Conservation (phyloP, 2,113 vertebrate genomes). For the Micronycteris hirsuta region DNA sequence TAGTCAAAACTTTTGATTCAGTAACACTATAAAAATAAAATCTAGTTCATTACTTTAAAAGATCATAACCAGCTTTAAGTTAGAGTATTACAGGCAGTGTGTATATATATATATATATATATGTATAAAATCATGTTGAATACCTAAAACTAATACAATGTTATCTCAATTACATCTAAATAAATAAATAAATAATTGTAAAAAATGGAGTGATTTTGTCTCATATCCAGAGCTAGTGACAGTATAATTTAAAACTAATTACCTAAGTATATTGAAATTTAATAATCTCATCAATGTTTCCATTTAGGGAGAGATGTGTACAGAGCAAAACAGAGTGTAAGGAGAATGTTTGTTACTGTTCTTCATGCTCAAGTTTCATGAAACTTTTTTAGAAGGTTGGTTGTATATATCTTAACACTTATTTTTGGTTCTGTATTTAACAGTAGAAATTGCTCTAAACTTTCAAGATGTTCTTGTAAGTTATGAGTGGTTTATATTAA, state of each 20-base stretch:
- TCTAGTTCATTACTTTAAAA: not conserved
- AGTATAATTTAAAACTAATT: not conserved
- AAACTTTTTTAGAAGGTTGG: not conserved
- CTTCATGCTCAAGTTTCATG: not conserved
- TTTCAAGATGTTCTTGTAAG: not conserved
- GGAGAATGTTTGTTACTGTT: not conserved
- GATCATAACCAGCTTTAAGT: not conserved
- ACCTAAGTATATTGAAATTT: not conserved
- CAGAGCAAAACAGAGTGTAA: not conserved
- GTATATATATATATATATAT: not conserved
- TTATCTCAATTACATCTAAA: not conserved
- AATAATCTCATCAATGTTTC: not conserved
- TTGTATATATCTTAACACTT: not conserved
- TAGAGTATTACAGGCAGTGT: not conserved
- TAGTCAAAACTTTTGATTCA: not conserved
- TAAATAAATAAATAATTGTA: not conserved
- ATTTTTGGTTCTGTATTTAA: not conserved
- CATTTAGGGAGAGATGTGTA: not conserved
- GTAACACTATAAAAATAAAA: not conserved
- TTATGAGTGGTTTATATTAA: not conserved
- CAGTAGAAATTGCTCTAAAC: not conserved
- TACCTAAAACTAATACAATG: not conserved
- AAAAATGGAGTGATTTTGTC: not conserved
- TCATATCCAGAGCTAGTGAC: not conserved
- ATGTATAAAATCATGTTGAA: not conserved